A percentile compares a stretch with the other conserved stretches of the same genome.
Conservation (phyloP, 2,888 invertebrate genomes). For the Tillus elongatus region DNA sequence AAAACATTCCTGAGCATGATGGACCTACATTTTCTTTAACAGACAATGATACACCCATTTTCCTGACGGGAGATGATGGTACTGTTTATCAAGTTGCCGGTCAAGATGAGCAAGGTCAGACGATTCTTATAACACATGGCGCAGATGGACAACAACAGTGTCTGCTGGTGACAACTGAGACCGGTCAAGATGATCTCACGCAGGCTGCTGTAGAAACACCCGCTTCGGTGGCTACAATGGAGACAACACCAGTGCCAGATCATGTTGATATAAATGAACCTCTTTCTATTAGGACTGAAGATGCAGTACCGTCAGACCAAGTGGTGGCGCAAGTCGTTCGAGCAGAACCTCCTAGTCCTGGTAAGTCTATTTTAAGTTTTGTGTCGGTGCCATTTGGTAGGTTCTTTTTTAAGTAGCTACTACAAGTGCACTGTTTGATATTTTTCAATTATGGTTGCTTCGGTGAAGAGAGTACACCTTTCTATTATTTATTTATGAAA, state of each 20-base stretch:
- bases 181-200: slow-evolving; percentile 43
- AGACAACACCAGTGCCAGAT: slow-evolving; percentile 18
- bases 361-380: too few species aligned
- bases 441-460: too few species aligned
- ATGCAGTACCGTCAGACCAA: slow-evolving; percentile 52
- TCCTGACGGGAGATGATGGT: slow-evolving; percentile 79
- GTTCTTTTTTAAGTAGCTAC: too few species aligned
- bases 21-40: slow-evolving; percentile 17
- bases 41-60: slow-evolving; percentile 52
- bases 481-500: too few species aligned
- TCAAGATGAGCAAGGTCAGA: slow-evolving; percentile 72
- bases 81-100: slow-evolving; percentile 62
- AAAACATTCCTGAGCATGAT: too few species aligned
- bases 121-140: slow-evolving; percentile 59
- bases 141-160: slow-evolving; percentile 68
- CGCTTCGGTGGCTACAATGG: slow-evolving; percentile 8
- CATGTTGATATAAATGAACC: slow-evolving; percentile 28
- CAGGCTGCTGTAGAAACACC: slow-evolving; percentile 14
- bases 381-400: too few species aligned
- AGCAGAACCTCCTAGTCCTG: slow-evolving; percentile 75
- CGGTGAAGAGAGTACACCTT: too few species aligned
- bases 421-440: too few species aligned
- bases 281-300: slow-evolving; percentile 41
- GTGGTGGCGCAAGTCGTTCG: slow-evolving; percentile 80
- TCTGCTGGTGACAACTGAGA: slow-evolving; percentile 55